Conservation (phyloP, 2,113 vertebrate species). For the Lepisosteus oculatus region DNA sequence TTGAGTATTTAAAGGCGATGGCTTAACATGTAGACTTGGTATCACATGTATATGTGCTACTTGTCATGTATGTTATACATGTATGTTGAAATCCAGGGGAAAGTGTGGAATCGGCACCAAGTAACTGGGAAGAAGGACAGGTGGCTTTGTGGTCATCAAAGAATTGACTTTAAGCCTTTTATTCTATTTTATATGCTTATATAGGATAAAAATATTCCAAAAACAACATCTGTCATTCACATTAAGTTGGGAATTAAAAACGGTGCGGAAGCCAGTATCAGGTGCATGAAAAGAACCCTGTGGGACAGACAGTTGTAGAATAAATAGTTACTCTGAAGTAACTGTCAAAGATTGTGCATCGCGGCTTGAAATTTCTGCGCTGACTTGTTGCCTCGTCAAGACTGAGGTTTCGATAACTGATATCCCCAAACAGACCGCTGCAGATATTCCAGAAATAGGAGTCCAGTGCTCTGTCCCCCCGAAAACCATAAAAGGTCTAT, state of each 20-base stretch:
- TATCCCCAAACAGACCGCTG: conserved; percentile 1
- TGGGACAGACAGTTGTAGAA: background rate
- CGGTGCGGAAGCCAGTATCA: background rate
- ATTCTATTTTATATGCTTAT: too few relatives aligned
- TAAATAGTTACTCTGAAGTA: background rate
- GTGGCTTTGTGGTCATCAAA: too few relatives aligned
- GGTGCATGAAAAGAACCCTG: background rate
- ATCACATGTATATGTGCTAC: too few relatives aligned
- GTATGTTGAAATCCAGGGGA: too few relatives aligned
- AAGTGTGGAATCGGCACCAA: too few relatives aligned
- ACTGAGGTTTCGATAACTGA: background rate
- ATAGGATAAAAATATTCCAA: conserved; percentile 1
- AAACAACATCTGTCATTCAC: background rate
- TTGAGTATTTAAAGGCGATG: too few relatives aligned
- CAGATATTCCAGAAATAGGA: conserved; percentile 33
- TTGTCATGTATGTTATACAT: too few relatives aligned
- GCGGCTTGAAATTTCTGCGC: background rate
- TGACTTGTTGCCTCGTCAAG: conserved; percentile 1
- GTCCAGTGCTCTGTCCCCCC: conserved; percentile 20
- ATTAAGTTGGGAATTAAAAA: background rate
- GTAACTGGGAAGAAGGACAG: too few relatives aligned
- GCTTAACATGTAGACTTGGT: too few relatives aligned
- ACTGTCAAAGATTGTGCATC: background rate
- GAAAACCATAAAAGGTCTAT: conserved; percentile 48
- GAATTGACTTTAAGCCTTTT: too few relatives aligned